phyloP scores from a whole-genome alignment of 1,140 invertebrate species.

The Paraescarpia echinospica region DNA sequence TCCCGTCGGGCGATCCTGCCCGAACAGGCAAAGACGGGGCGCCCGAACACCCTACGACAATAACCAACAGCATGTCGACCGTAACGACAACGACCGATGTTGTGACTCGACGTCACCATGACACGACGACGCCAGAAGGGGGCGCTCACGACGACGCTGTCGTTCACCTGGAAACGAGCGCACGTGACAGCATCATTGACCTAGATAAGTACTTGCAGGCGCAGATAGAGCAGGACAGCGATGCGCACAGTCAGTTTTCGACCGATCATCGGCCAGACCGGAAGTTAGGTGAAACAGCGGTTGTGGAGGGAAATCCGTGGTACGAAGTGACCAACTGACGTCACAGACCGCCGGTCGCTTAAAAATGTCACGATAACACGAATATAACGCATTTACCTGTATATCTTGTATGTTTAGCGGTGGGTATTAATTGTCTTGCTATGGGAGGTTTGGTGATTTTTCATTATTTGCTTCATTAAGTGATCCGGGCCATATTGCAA shows the following conservation, averaged over 20 bases:
- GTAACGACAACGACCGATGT: not conserved
- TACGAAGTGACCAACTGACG: not conserved
- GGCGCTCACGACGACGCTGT: not conserved
- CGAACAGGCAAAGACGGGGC: not conserved
- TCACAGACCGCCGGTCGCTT: not conserved
- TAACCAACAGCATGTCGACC: not conserved
- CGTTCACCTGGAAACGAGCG: not conserved
- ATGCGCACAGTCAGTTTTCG: not conserved
- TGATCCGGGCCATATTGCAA: not conserved
- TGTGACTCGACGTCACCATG: not conserved
- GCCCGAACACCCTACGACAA: not conserved
- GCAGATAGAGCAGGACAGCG: not conserved
- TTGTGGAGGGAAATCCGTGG: not conserved
- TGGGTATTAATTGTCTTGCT: not conserved
- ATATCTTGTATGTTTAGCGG: not conserved
- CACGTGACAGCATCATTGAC: slow-evolving; percentile 3
- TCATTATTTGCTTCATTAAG: not conserved
- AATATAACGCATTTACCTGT: not conserved
- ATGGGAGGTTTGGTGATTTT: not conserved
- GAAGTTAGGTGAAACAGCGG: not conserved
- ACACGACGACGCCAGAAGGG: not conserved
- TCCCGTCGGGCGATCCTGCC: too few relatives aligned
- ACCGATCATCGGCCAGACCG: not conserved
- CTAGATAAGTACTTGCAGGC: not conserved
- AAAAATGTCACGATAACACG: not conserved